phyloP scores from a whole-genome alignment of 1,140 invertebrate species.

The Pachypeltis micranthus region DNA sequence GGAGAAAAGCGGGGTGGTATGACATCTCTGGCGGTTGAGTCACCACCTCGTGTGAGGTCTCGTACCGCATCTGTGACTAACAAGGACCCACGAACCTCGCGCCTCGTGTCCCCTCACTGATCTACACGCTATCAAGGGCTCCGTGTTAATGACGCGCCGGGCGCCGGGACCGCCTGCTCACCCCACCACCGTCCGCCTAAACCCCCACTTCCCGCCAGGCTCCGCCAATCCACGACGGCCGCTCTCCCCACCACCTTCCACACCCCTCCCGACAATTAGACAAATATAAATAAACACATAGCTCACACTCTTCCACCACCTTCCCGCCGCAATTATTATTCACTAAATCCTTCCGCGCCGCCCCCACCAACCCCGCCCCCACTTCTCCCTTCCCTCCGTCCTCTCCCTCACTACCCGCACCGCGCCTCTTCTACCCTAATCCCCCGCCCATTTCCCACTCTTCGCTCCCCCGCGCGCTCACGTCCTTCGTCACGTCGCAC shows the following conservation, averaged over 20 bases:
- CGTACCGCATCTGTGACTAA: slow-evolving; percentile 13
- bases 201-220: not conserved
- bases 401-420: not conserved
- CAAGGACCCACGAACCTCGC: slow-evolving; percentile 9
- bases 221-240: not conserved
- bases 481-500: no score
- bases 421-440: no score
- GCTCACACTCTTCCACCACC: slow-evolving; percentile 14
- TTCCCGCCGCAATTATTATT: slow-evolving; percentile 7
- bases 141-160: slow-evolving; percentile 9
- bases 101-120: slow-evolving; percentile 4
- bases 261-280: slow-evolving; percentile 15
- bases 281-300: slow-evolving; percentile 17
- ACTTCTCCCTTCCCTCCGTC: not conserved
- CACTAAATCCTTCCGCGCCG: slow-evolving; percentile 9
- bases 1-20: slow-evolving; percentile 27
- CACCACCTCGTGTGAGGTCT: slow-evolving; percentile 18
- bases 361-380: no score
- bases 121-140: slow-evolving; percentile 9
- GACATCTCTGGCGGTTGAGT: slow-evolving; percentile 19
- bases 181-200: not conserved
- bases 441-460: no score
- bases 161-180: not conserved
- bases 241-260: slow-evolving; percentile 1
- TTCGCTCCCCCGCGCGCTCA: no score